Evolutionary conservation across 2,797 vertebrate species (phyloP), one percentile per base, ranked within the genome.

Genomic region (Danionella dracula): DNA sequence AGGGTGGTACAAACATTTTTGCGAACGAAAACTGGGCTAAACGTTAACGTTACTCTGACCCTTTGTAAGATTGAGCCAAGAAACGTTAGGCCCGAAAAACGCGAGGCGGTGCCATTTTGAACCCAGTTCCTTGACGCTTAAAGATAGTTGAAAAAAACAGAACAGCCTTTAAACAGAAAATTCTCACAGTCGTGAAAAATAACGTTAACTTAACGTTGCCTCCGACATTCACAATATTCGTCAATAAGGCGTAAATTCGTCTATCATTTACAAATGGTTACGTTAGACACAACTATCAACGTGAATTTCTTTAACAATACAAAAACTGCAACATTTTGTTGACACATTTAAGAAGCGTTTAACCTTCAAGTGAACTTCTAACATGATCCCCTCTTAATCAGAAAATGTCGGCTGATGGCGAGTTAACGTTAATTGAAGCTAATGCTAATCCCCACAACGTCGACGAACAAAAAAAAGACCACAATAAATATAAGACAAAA

Each of bases 371-470:
- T 8, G 7, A 2, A n/a, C 4, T 1, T 8, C 2, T 27, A 45
- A 29, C 6, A 20, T 21, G 41, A 12, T 20, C 34, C 29, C 40
- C 40, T 17, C 17, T 55, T 13, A 20, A 8, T 45, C 31, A 50
- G 50, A 66, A n/a, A 66, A 65, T 37, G 50, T 55, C 50, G 50
- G 50, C 11, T 55, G 51, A 4, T 16, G 31, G 50, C 8, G 29
- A 53, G 17, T 9, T 27, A 6, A 3, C 3, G 23, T 27, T 8
- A 15, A 44, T 54, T 5, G 1, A 9, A 13, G 62, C 64, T 57
- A 57, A 66, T 19, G 64, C 64, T 66, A 66, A 66, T 32, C 34
- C 42, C 40, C 53, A 9, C 12, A 19, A 21, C 44, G 53, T 57
- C 53, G 53, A 8, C 17, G 10, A n/a, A 55, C 31, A 35, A 37